Evolutionary conservation across 2,797 vertebrate species (phyloP).

Genomic region (Dicrostonyx torquatus): DNA sequence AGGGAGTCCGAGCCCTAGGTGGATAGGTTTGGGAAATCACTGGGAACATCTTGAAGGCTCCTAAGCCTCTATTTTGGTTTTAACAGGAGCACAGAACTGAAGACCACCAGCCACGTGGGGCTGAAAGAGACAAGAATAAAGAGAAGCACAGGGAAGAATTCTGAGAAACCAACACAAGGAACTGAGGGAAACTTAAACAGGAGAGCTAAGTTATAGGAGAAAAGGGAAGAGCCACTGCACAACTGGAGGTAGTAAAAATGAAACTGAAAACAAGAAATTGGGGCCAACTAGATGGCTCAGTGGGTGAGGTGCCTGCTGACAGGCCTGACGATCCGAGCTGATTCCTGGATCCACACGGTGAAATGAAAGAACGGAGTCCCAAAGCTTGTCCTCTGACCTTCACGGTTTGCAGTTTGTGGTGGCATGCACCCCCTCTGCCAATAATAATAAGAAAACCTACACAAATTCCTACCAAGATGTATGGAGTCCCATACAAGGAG

Average conservation of each 20-base stretch:
- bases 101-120: not conserved
- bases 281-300: not conserved
- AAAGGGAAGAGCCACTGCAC: not conserved
- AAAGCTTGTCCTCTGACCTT: not conserved
- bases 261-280: not conserved
- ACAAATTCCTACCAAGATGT: not conserved
- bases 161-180: not conserved
- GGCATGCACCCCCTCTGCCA: not conserved
- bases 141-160: constrained; percentile 1
- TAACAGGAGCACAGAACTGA: not conserved
- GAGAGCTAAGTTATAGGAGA: not conserved
- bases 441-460: not conserved
- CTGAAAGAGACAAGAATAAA: not conserved
- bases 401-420: no score
- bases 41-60: not conserved
- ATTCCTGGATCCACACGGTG: not conserved
- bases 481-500: not conserved
- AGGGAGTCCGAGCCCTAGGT: not conserved
- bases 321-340: not conserved
- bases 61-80: not conserved
- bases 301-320: no score
- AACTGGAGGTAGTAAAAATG: not conserved
- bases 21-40: not conserved
- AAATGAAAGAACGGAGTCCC: not conserved
- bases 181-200: not conserved